Conservation (phyloP, 2,113 vertebrate genomes). For the Emydocephalus ijimae region DNA sequence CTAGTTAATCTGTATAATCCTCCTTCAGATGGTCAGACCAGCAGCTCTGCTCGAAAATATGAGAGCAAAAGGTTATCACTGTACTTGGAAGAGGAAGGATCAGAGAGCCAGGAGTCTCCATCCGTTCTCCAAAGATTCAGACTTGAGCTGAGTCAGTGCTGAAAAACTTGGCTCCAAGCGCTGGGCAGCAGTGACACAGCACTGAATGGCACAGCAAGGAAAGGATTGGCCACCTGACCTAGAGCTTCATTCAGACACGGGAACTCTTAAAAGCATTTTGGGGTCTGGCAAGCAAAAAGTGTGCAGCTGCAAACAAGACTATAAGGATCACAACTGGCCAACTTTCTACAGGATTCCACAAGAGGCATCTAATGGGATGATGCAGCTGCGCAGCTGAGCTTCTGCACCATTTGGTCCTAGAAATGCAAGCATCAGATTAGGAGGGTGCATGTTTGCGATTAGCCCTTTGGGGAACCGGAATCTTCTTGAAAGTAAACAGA, state of each 20-base stretch:
- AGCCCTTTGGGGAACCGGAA: background rate
- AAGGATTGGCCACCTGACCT: background rate
- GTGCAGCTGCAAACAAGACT: background rate
- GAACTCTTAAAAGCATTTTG: background rate
- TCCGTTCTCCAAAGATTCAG: background rate
- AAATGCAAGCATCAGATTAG: background rate
- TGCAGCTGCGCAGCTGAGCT: background rate
- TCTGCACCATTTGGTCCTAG: background rate
- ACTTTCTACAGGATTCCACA: background rate
- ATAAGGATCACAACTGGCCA: no score
- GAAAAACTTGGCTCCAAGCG: background rate
- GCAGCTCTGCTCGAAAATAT: background rate
- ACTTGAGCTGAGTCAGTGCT: background rate
- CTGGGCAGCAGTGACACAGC: background rate
- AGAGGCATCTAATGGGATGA: background rate
- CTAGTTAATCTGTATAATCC: constrained; percentile 39
- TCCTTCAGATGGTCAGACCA: constrained; percentile 49
- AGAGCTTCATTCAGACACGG: background rate
- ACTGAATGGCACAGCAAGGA: no score
- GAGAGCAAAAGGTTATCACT: background rate
- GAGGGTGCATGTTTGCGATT: no score
- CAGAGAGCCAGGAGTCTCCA: background rate
- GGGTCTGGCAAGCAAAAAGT: no score
- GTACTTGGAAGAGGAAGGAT: constrained; percentile 4
- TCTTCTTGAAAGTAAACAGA: background rate